A percentile compares a stretch with the other conserved stretches of the same genome.
phyloP scores from a whole-genome alignment of 2,888 invertebrate genomes.

The Brachyptera risi region DNA sequence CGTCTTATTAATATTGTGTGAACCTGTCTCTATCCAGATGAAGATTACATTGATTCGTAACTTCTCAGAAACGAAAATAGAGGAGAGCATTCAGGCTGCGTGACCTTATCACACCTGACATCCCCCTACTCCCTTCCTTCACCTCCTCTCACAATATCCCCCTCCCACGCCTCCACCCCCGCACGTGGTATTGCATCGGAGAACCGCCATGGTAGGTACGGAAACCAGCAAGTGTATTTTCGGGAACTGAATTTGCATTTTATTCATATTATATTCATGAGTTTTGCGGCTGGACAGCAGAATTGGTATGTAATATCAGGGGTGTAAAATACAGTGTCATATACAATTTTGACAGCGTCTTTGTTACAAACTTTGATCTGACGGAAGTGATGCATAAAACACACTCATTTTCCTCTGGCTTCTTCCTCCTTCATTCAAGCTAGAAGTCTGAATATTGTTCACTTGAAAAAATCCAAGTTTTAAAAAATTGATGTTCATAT shows the following conservation, averaged over 20 bases:
- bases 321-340: neutral
- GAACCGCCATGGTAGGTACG: too few species aligned
- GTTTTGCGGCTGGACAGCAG: neutral
- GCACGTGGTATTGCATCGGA: neutral
- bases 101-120: conserved; percentile 14
- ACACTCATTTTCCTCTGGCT: too few species aligned
- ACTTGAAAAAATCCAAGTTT: too few species aligned
- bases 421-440: too few species aligned
- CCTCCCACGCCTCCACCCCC: neutral
- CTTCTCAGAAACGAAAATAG: neutral
- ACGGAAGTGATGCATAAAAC: too few species aligned
- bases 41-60: neutral
- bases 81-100: too few species aligned
- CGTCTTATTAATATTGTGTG: conserved; percentile 5
- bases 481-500: too few species aligned
- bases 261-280: conserved; percentile 6
- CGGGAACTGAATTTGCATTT: conserved; percentile 8
- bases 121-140: neutral
- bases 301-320: neutral
- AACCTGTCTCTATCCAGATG: too few species aligned
- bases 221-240: neutral
- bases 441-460: too few species aligned
- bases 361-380: too few species aligned
- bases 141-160: neutral
- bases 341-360: too few species aligned